phyloP scores from a whole-genome alignment of 2,888 invertebrate species.

The Acleris emargana region DNA sequence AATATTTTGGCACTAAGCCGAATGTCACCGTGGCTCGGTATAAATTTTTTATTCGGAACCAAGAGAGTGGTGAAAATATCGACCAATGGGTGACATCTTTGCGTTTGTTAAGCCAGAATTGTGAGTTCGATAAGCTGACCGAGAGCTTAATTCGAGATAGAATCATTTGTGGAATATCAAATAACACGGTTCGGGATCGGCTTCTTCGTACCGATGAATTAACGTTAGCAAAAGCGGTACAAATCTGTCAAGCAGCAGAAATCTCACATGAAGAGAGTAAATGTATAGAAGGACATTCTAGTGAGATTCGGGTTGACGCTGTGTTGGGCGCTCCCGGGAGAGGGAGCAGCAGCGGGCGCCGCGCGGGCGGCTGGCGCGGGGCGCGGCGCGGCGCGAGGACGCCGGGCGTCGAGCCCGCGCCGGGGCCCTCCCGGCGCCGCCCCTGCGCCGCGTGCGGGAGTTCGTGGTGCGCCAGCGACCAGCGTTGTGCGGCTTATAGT shows the following conservation, averaged over 20 bases:
- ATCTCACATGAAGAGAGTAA: neutral
- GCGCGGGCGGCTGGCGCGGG: neutral
- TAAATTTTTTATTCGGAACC: slow-evolving; percentile 37
- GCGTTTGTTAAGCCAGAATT: slow-evolving; percentile 28
- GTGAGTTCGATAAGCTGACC: neutral
- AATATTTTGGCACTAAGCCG: neutral
- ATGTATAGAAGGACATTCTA: neutral
- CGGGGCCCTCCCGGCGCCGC: neutral
- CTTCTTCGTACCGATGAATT: neutral
- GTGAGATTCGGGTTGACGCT: neutral
- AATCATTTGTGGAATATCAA: neutral
- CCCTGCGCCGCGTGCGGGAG: slow-evolving; percentile 3
- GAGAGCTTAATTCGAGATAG: slow-evolving; percentile 2
- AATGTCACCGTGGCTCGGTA: slow-evolving; percentile 31
- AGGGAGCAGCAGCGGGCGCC: neutral
- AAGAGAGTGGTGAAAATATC: slow-evolving; percentile 31
- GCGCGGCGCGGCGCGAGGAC: neutral
- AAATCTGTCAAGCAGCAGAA: neutral
- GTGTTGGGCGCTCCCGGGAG: neutral
- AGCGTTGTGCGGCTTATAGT: slow-evolving; percentile 23
- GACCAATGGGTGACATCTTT: slow-evolving; percentile 36
- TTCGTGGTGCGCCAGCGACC: slow-evolving; percentile 11
- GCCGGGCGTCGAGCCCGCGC: neutral
- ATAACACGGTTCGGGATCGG: neutral
- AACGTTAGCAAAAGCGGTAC: neutral